These are phyloP conservation scores for Ormyrus rosae DNA, from an alignment of 2,888 invertebrate genomes.

Conservation along the genomic window DNA sequence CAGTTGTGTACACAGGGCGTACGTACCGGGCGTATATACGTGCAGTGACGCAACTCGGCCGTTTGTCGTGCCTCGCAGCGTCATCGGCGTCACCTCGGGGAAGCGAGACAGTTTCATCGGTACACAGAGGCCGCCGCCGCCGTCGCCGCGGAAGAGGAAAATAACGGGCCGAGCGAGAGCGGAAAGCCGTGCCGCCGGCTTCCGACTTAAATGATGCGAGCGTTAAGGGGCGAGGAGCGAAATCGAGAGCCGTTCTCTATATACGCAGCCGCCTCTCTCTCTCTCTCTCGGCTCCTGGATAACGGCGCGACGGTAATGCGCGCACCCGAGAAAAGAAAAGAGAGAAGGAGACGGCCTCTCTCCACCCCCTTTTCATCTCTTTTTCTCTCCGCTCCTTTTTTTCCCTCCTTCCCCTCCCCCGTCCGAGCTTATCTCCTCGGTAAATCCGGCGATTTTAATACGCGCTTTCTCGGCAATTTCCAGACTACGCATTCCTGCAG, in stretches of 20 bases:
- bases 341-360: conserved; percentile 55
- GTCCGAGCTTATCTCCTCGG: conserved; percentile 77
- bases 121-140: neutral
- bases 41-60: conserved; percentile 27
- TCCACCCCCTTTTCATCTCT: conserved; percentile 61
- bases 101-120: conserved; percentile 2
- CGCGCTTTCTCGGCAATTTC: conserved; percentile 77
- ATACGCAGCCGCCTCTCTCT: neutral
- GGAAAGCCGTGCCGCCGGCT: conserved; percentile 57
- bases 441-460: conserved; percentile 80
- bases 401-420: conserved; percentile 61
- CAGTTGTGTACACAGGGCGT: neutral
- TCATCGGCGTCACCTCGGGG: conserved; percentile 20
- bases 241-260: conserved; percentile 51
- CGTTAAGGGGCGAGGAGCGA: conserved; percentile 59
- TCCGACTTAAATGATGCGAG: conserved; percentile 68
- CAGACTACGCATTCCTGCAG: conserved; percentile 69
- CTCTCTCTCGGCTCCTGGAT: conserved; percentile 65
- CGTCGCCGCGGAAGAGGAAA: conserved; percentile 23
- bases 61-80: conserved; percentile 34
- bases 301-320: conserved; percentile 71
- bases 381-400: conserved; percentile 18
- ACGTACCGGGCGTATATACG: neutral
- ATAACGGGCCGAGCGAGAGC: conserved; percentile 54
- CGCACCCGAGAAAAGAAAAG: conserved; percentile 68